phyloP scores from a whole-genome alignment of 2,113 vertebrate species.

The Abramis brama region DNA sequence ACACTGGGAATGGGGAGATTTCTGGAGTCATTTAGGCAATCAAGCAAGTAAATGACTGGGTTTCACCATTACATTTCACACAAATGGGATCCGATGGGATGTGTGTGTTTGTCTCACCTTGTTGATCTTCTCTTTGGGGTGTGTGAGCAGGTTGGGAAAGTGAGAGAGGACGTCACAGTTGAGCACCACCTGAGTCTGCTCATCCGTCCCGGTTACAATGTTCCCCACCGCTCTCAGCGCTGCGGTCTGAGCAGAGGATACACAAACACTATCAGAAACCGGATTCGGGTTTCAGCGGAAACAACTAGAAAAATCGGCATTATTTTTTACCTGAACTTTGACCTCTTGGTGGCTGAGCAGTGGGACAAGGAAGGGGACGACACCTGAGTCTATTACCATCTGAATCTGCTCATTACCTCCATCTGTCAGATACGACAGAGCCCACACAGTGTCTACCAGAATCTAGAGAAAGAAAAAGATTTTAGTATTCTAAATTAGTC shows the following conservation, averaged over 20 bases:
- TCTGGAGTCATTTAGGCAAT: background rate
- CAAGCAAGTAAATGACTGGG: background rate
- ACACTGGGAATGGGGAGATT: background rate
- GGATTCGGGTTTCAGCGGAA: too few relatives aligned
- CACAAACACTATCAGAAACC: background rate
- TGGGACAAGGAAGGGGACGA: conserved; percentile 96
- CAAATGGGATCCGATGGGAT: background rate
- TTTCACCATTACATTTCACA: background rate
- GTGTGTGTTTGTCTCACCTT: conserved; percentile 79
- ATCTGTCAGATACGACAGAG: conserved; percentile 97
- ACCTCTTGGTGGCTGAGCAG: conserved; percentile 99
- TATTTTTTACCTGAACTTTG: conserved; percentile 92
- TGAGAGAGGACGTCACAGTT: conserved; percentile 98
- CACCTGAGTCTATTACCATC: conserved; percentile 99
- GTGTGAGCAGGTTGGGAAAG: conserved; percentile 95
- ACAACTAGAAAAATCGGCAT: background rate
- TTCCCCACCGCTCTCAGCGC: conserved; percentile 97
- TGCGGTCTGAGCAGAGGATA: conserved; percentile 81
- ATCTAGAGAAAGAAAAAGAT: conserved; percentile 75
- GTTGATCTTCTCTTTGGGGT: conserved; percentile 99
- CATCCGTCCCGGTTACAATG: conserved; percentile 98
- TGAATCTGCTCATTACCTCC: conserved; percentile 99
- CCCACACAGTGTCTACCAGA: conserved; percentile 99
- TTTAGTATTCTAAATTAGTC: background rate
- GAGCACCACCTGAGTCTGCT: conserved; percentile 98